A percentile compares a stretch with the other conserved stretches of the same genome.
Conservation (phyloP, 2,888 invertebrate genomes). For the Lepidocyrtoides sp. region DNA sequence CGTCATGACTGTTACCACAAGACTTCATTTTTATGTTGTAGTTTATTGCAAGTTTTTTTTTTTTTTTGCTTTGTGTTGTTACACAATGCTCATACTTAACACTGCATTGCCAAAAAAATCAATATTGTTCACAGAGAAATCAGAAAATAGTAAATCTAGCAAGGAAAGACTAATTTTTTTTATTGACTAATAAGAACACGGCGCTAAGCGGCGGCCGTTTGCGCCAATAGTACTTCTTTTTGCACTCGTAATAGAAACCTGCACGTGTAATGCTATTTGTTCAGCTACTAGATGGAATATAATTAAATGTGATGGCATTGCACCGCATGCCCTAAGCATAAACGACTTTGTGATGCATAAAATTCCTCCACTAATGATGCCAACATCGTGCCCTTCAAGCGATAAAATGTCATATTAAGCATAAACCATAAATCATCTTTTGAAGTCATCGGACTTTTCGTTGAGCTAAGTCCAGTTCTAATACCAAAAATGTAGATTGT, state of each 20-base stretch:
- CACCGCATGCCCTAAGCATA: conserved; percentile 44
- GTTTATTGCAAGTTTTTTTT: too few species aligned
- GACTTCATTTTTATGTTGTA: too few species aligned
- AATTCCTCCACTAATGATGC: conserved; percentile 55
- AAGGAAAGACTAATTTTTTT: not conserved
- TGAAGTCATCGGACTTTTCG: conserved; percentile 66
- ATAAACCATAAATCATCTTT: conserved; percentile 63
- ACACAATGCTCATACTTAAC: too few species aligned
- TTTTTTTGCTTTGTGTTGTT: too few species aligned
- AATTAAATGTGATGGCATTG: conserved; percentile 43
- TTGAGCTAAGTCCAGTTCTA: conserved; percentile 32
- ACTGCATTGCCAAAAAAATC: too few species aligned
- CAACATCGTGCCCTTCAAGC: conserved; percentile 64
- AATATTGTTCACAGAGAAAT: too few species aligned
- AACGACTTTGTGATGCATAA: conserved; percentile 52
- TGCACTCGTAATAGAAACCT: too few species aligned
- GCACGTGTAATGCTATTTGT: too few species aligned
- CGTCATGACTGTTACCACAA: too few species aligned
- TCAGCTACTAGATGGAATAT: conserved; percentile 57
- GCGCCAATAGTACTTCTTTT: conserved; percentile 34
- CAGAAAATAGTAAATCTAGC: too few species aligned
- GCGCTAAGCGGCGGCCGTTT: conserved; percentile 37
- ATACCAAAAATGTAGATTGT: conserved; percentile 50
- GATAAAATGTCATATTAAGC: conserved; percentile 64
- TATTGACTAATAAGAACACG: not conserved